Evolutionary conservation across 2,797 vertebrate genomes (phyloP).

Genomic region (Gila robusta): DNA sequence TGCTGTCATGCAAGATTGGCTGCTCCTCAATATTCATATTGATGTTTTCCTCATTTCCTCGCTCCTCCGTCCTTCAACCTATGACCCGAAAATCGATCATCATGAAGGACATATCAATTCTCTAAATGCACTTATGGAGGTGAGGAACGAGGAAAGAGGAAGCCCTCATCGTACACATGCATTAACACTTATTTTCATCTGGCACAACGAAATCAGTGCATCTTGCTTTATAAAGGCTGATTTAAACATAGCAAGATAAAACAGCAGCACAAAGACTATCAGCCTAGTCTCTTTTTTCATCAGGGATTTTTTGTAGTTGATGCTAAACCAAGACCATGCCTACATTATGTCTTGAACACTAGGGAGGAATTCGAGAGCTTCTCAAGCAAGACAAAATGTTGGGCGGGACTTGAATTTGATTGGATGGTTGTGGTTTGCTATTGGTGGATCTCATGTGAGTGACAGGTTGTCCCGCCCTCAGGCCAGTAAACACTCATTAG

Average conservation of each 20-base stretch:
- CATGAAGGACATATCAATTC: constrained; percentile 8
- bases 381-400: neutral
- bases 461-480: neutral
- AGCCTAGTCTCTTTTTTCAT: neutral
- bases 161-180: neutral
- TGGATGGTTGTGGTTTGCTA: neutral
- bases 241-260: neutral
- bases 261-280: neutral
- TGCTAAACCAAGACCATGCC: neutral
- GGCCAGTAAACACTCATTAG: neutral
- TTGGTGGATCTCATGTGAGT: neutral
- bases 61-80: neutral
- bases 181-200: neutral
- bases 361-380: neutral
- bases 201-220: neutral
- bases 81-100: neutral
- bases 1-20: constrained; percentile 6
- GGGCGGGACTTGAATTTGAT: neutral
- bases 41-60: constrained; percentile 7
- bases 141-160: neutral
- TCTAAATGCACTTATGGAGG: neutral
- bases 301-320: neutral
- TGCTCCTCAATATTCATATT: neutral
- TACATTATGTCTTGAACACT: neutral
- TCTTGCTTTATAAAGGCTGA: neutral